Conservation (phyloP, 2,113 vertebrate species). For the Macaca mulatta region DNA sequence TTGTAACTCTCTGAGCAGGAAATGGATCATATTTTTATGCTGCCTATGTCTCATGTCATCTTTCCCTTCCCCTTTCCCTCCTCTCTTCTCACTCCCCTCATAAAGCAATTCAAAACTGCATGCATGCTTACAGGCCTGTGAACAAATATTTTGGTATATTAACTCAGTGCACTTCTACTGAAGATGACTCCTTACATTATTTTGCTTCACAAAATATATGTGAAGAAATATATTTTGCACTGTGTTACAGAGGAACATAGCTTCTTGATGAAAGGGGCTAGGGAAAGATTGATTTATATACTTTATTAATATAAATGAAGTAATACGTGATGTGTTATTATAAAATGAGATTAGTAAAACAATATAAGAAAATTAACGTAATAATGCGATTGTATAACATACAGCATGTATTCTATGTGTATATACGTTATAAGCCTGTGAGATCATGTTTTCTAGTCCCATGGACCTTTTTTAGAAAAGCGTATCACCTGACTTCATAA, state of each 20-base stretch:
- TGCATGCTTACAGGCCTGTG: not conserved
- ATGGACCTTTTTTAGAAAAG: not conserved
- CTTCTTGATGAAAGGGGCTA: not conserved
- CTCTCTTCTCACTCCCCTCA: constrained; percentile 18
- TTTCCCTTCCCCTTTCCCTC: not conserved
- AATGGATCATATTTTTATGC: not conserved
- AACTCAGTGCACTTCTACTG: not conserved
- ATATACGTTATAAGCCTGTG: not conserved
- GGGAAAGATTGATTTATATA: not conserved
- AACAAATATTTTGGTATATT: not conserved
- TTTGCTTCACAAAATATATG: not conserved
- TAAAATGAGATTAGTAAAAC: not conserved
- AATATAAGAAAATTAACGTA: not conserved
- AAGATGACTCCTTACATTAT: not conserved
- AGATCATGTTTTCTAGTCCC: not conserved
- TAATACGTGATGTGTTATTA: not conserved
- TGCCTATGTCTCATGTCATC: not conserved
- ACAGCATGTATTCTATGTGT: not conserved
- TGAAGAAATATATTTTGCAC: not conserved
- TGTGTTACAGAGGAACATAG: not conserved
- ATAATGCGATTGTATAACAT: not conserved
- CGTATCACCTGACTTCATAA: constrained; percentile 13
- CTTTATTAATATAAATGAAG: not conserved
- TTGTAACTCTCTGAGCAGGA: not conserved
- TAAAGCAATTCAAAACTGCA: not conserved